A percentile compares a stretch with the other conserved stretches of the same genome.
phyloP scores from a whole-genome alignment of 2,888 invertebrate genomes.

The Keiferia lycopersicella region DNA sequence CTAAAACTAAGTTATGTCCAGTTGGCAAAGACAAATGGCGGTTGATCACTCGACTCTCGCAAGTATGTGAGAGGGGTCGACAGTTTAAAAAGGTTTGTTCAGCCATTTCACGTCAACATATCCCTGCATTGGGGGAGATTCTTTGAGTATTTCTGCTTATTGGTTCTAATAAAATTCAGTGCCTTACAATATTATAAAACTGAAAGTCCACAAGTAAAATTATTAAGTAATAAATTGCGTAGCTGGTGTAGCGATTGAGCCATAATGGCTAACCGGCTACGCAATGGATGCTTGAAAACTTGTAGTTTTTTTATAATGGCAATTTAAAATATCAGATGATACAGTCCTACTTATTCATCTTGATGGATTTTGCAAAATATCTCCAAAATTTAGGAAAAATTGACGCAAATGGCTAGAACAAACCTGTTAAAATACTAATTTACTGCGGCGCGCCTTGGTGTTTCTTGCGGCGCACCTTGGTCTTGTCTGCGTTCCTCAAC shows the following conservation, averaged over 20 bases:
- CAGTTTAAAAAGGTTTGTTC: constrained; percentile 12
- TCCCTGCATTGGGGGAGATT: not conserved
- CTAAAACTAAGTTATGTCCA: constrained; percentile 74
- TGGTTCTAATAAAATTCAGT: not conserved
- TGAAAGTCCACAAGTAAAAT: too few species aligned
- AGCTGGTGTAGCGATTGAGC: too few species aligned
- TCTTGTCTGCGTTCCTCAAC: constrained; percentile 85
- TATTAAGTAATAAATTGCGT: too few species aligned
- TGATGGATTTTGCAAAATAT: not conserved
- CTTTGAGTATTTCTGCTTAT: not conserved
- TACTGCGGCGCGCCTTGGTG: constrained; percentile 58
- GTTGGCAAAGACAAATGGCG: constrained; percentile 80
- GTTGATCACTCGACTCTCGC: constrained; percentile 72
- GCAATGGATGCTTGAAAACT: too few species aligned
- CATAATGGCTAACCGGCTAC: too few species aligned
- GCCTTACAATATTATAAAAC: too few species aligned
- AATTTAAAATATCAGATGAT: not conserved
- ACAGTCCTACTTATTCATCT: not conserved
- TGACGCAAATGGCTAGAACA: constrained; percentile 30
- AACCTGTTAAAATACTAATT: constrained; percentile 47
- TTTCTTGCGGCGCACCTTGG: constrained; percentile 75
- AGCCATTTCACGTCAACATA: constrained; percentile 30
- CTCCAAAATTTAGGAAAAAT: not conserved
- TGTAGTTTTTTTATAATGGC: not conserved
- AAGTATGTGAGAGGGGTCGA: constrained; percentile 66